Evolutionary conservation across 2,113 vertebrate species (phyloP).

Genomic region (Calyptommatus sinebrachiatus): DNA sequence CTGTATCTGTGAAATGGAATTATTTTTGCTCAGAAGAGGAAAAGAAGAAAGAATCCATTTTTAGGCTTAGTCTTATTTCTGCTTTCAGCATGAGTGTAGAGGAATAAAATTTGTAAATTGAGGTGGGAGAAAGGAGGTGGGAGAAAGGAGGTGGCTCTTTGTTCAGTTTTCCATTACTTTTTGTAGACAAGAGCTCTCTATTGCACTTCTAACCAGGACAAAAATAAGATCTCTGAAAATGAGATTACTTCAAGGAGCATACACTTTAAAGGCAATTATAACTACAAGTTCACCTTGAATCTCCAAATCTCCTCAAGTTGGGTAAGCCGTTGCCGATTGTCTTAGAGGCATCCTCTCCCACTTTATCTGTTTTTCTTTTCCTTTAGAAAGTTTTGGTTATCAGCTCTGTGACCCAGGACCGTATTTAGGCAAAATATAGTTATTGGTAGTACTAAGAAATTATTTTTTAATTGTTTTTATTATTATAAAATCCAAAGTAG

Average conservation of each 20-base stretch:
- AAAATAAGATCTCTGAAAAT: constrained; percentile 29
- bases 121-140: neutral
- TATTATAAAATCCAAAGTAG: no score
- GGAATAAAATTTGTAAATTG: neutral
- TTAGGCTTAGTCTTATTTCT: neutral
- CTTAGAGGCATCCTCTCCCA: neutral
- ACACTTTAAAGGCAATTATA: constrained; percentile 29
- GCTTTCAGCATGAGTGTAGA: neutral
- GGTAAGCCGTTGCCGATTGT: neutral
- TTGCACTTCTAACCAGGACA: neutral
- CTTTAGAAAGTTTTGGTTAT: neutral
- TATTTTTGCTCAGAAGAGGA: neutral
- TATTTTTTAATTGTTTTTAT: no score
- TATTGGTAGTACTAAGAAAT: no score
- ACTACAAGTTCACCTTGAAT: constrained; percentile 14
- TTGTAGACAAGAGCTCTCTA: neutral
- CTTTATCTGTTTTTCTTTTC: neutral
- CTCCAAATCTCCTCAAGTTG: constrained; percentile 20
- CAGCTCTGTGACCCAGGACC: neutral
- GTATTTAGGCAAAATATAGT: no score
- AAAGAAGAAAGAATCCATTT: neutral
- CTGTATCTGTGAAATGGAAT: neutral
- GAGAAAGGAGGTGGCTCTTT: neutral
- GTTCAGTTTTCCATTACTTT: constrained; percentile 14
- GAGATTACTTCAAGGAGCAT: constrained; percentile 5